These are phyloP conservation scores for Phylloscopus trochiloides DNA, from an alignment of 2,113 vertebrate species.

Conservation along the genomic window DNA sequence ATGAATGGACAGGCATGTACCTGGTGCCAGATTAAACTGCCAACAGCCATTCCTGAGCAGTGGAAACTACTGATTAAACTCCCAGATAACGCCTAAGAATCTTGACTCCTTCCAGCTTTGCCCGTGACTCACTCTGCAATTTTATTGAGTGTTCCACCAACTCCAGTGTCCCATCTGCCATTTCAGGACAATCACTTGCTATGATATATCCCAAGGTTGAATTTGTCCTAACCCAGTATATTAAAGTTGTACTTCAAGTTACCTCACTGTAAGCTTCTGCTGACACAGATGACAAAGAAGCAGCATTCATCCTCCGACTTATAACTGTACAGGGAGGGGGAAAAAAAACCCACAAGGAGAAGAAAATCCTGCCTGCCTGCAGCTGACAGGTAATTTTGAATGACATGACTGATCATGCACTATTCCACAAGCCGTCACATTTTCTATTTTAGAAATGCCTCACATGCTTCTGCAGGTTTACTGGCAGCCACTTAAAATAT, in stretches of 20 bases:
- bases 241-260: not conserved
- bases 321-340: not conserved
- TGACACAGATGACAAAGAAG: not conserved
- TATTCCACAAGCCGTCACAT: not conserved
- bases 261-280: not conserved
- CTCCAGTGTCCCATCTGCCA: not conserved
- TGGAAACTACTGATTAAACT: not conserved
- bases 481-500: not conserved
- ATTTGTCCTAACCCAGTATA: not conserved
- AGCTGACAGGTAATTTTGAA: constrained; percentile 44
- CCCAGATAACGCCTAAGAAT: not conserved
- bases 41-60: not conserved
- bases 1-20: not conserved
- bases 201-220: not conserved
- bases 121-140: not conserved
- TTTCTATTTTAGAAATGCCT: constrained; percentile 38
- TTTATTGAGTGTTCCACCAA: not conserved
- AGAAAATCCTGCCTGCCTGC: not conserved
- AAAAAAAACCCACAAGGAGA: not conserved
- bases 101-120: not conserved
- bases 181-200: not conserved
- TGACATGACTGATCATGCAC: constrained; percentile 37
- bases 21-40: not conserved
- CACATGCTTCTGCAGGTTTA: constrained; percentile 9
- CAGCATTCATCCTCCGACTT: not conserved